A percentile compares a stretch with the other conserved stretches of the same genome.
Evolutionary conservation across 1,140 invertebrate genomes (phyloP).

Genomic region (Drosophila equinoxialis): DNA sequence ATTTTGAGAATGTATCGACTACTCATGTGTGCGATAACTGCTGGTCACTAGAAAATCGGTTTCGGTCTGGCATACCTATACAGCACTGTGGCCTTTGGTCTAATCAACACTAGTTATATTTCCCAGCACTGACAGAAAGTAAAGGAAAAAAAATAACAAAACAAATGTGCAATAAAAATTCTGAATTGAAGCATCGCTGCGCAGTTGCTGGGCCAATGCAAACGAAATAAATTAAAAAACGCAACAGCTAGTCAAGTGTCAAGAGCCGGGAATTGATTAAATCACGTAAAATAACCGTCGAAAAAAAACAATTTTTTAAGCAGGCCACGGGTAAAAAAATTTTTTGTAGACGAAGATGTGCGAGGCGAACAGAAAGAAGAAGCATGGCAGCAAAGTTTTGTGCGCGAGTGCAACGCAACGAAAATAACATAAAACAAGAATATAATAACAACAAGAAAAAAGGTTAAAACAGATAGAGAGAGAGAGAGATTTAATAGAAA

Average conservation of each 20-base stretch:
- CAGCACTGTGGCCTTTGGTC: not conserved
- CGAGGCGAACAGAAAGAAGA: conserved; percentile 64
- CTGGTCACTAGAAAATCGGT: too few species aligned
- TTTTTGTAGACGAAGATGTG: conserved; percentile 59
- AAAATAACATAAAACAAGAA: conserved; percentile 63
- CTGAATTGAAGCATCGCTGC: conserved; percentile 56
- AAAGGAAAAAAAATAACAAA: conserved; percentile 67
- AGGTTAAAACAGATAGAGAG: conserved; percentile 18
- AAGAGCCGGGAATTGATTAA: not conserved
- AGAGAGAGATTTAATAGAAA: conserved; percentile 26
- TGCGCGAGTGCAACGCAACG: conserved; percentile 75
- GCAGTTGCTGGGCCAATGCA: conserved; percentile 45
- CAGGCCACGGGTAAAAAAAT: conserved; percentile 48
- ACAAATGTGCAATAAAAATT: conserved; percentile 72
- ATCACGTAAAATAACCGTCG: not conserved
- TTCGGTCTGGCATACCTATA: not conserved
- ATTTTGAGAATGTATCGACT: not conserved
- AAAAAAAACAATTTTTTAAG: conserved; percentile 41
- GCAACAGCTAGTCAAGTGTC: conserved; percentile 20
- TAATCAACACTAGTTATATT: conserved; percentile 1
- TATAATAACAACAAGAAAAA: conserved; percentile 43
- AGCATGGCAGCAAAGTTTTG: conserved; percentile 58
- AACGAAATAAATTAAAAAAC: conserved; percentile 21
- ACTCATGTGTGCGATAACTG: too few species aligned
- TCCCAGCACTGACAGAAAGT: conserved; percentile 49